Conservation (phyloP, 2,113 vertebrate genomes). For the Phylloscopus whistleri region DNA sequence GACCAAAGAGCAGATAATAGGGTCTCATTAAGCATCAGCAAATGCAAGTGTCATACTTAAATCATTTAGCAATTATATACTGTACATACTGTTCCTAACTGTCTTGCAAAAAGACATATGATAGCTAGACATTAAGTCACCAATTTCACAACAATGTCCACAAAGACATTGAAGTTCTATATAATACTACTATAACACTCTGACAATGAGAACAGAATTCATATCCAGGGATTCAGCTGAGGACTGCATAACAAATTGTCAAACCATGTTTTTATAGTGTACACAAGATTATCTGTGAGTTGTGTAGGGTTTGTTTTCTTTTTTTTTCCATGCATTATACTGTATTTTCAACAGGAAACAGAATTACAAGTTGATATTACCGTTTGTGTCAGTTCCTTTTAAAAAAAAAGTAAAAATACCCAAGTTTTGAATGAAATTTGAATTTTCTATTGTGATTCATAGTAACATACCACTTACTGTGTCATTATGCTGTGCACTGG, state of each 20-base stretch:
- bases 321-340: slow-evolving; percentile 77
- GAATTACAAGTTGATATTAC: slow-evolving; percentile 17
- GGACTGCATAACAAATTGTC: slow-evolving; percentile 77
- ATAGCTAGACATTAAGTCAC: slow-evolving; percentile 83
- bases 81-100: slow-evolving; percentile 81
- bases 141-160: slow-evolving; percentile 82
- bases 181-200: slow-evolving; percentile 85
- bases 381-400: slow-evolving; percentile 53
- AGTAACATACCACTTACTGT: slow-evolving; percentile 35
- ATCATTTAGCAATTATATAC: slow-evolving; percentile 76
- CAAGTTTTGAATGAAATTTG: slow-evolving; percentile 44
- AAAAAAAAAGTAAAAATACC: slow-evolving; percentile 59
- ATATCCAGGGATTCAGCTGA: slow-evolving; percentile 75
- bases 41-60: slow-evolving; percentile 75
- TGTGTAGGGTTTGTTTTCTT: slow-evolving; percentile 48
- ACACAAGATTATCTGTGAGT: slow-evolving; percentile 72
- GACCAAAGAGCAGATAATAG: slow-evolving; percentile 71
- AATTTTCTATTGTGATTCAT: slow-evolving; percentile 41
- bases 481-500: neutral
- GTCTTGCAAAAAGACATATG: slow-evolving; percentile 81
- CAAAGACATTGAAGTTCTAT: slow-evolving; percentile 85
- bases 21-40: slow-evolving; percentile 75
- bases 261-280: slow-evolving; percentile 70
- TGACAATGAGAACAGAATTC: slow-evolving; percentile 79
- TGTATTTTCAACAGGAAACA: slow-evolving; percentile 61